Evolutionary conservation across 2,797 vertebrate species (phyloP).

Genomic region (Anniella stebbinsi): DNA sequence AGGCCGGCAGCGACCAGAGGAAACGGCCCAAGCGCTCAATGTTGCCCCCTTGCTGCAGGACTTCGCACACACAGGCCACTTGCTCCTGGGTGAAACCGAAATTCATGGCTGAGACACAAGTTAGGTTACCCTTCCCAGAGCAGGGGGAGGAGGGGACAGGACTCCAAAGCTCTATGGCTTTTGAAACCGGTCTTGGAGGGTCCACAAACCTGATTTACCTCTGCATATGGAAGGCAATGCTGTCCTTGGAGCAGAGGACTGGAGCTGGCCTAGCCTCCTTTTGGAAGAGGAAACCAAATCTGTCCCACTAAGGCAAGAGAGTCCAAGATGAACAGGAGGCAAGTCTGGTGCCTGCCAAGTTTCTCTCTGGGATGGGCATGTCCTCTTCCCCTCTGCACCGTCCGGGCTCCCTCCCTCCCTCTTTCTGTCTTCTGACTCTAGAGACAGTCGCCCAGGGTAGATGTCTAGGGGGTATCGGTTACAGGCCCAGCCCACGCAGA

Average conservation of each 20-base stretch:
- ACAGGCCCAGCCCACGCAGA: constrained; percentile 38
- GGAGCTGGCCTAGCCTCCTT: no score
- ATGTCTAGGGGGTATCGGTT: constrained; percentile 45
- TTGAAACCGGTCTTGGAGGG: background rate
- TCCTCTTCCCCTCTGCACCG: background rate
- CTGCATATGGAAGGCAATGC: background rate
- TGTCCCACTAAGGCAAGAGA: background rate
- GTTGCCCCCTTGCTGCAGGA: constrained; percentile 52
- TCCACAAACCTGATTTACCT: background rate
- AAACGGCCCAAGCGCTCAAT: constrained; percentile 45
- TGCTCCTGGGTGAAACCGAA: constrained; percentile 60
- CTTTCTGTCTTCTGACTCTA: constrained; percentile 9
- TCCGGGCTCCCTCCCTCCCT: background rate
- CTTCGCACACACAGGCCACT: constrained; percentile 51
- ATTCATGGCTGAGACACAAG: background rate
- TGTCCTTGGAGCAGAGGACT: background rate
- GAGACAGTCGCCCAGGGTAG: constrained; percentile 34
- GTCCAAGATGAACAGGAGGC: background rate
- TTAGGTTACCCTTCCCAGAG: background rate
- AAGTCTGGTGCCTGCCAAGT: background rate
- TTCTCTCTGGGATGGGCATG: constrained; percentile 2
- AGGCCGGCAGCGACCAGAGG: constrained; percentile 53
- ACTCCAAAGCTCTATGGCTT: background rate
- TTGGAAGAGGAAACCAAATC: background rate
- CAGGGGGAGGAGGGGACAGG: no score